Conservation (phyloP, 2,888 invertebrate species). For the Dicycla oo region DNA sequence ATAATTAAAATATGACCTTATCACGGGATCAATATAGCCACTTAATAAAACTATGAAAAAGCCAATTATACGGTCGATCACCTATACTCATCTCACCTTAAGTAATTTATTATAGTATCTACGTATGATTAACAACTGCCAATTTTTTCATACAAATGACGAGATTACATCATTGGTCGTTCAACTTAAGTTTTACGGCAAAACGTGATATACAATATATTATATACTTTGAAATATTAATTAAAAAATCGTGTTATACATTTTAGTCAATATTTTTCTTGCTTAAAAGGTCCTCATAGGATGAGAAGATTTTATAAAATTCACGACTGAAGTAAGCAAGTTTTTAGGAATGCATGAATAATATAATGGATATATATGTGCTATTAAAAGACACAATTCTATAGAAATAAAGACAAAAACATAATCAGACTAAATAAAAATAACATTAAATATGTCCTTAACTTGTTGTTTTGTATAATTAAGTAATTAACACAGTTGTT, state of each 20-base stretch:
- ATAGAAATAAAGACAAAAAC: background rate
- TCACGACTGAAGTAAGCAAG: background rate
- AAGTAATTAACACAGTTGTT: slow-evolving; percentile 16
- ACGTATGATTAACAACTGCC: slow-evolving; percentile 2
- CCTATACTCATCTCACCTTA: slow-evolving; percentile 37
- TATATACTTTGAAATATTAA: slow-evolving; percentile 56
- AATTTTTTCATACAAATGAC: slow-evolving; percentile 14
- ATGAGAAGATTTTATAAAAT: background rate
- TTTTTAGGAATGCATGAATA: slow-evolving; percentile 7
- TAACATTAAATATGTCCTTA: background rate
- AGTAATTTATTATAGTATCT: slow-evolving; percentile 10
- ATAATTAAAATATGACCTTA: slow-evolving; percentile 18
- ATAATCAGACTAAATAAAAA: slow-evolving; percentile 1
- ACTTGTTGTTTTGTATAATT: slow-evolving; percentile 30
- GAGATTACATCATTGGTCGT: slow-evolving; percentile 58
- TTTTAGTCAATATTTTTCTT: slow-evolving; percentile 35
- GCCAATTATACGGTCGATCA: slow-evolving; percentile 65
- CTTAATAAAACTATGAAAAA: slow-evolving; percentile 42
- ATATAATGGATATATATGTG: too few relatives aligned
- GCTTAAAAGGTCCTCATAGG: slow-evolving; percentile 19
- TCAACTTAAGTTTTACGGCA: slow-evolving; percentile 69
- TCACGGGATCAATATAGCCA: slow-evolving; percentile 25
- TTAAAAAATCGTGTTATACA: slow-evolving; percentile 61
- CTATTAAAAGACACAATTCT: background rate
- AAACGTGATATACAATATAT: slow-evolving; percentile 51